Conservation (phyloP, 2,888 invertebrate genomes). For the Bombyx huttoni region DNA sequence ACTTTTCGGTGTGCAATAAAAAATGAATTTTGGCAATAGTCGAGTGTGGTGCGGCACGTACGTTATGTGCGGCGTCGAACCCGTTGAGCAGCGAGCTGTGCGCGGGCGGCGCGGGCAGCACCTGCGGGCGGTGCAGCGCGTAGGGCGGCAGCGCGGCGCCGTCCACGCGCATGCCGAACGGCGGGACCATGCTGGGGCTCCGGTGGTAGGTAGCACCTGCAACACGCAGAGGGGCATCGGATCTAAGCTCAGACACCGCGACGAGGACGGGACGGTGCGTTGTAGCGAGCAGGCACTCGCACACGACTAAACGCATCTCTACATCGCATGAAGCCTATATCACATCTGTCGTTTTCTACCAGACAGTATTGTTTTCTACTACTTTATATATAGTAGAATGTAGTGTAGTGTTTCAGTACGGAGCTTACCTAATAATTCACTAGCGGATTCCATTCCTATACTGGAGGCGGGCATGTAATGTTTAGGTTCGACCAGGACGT, state of each 20-base stretch:
- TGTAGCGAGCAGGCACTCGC: no score
- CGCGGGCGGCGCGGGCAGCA: slow-evolving; percentile 29
- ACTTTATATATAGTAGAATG: no score
- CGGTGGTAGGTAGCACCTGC: slow-evolving; percentile 68
- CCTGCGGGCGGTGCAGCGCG: slow-evolving; percentile 8
- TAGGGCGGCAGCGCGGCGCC: slow-evolving; percentile 22
- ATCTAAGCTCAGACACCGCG: background rate
- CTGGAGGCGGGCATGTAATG: slow-evolving; percentile 52
- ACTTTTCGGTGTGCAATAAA: no score
- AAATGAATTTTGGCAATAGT: no score
- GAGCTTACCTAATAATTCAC: slow-evolving; percentile 63
- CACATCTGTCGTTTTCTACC: no score
- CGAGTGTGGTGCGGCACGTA: slow-evolving; percentile 21
- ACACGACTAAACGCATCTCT: no score
- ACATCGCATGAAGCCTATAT: no score
- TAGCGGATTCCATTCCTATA: slow-evolving; percentile 60
- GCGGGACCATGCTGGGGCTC: slow-evolving; percentile 63
- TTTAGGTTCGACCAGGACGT: slow-evolving; percentile 45
- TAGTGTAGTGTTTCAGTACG: no score
- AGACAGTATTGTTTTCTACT: no score
- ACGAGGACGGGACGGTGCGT: no score
- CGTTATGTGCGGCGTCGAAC: slow-evolving; percentile 47
- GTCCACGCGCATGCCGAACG: slow-evolving; percentile 68
- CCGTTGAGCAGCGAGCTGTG: slow-evolving; percentile 46
- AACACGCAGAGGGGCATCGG: background rate